phyloP scores from a whole-genome alignment of 1,140 invertebrate species.

The honey bee (Apis mellifera) region DNA sequence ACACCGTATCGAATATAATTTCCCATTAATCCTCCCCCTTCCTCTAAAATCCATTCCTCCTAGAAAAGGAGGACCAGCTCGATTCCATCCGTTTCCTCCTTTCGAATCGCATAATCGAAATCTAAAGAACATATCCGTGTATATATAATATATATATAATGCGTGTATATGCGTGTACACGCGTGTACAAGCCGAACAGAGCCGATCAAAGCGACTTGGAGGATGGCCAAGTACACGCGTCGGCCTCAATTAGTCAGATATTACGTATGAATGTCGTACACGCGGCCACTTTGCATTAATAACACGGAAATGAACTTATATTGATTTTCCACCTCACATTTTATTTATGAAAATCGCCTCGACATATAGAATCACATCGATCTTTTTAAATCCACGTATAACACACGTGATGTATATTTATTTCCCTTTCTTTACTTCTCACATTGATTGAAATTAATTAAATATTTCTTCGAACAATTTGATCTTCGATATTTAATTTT shows the following conservation, averaged over 20 bases:
- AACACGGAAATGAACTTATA: conserved; percentile 66
- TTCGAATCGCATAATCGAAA: too few species aligned
- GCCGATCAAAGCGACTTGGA: conserved; percentile 72
- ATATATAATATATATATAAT: neutral
- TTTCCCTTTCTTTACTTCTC: too few species aligned
- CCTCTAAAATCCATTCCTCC: neutral
- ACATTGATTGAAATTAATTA: too few species aligned
- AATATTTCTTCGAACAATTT: too few species aligned
- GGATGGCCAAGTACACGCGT: conserved; percentile 67
- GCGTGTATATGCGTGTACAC: neutral
- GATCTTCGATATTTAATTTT: too few species aligned
- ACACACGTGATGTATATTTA: too few species aligned
- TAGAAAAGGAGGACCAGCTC: neutral
- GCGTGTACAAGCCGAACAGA: conserved; percentile 3
- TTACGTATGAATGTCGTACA: conserved; percentile 69
- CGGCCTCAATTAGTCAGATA: conserved; percentile 75
- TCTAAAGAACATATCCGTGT: too few species aligned
- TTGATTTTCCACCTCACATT: neutral
- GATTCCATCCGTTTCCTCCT: neutral
- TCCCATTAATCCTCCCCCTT: neutral
- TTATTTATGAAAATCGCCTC: too few species aligned
- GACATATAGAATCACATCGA: too few species aligned
- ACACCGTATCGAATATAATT: too few species aligned
- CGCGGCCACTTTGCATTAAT: conserved; percentile 68
- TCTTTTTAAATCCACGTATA: too few species aligned